Conservation (phyloP, 2,888 invertebrate species). For the Eupithecia centaureata region DNA sequence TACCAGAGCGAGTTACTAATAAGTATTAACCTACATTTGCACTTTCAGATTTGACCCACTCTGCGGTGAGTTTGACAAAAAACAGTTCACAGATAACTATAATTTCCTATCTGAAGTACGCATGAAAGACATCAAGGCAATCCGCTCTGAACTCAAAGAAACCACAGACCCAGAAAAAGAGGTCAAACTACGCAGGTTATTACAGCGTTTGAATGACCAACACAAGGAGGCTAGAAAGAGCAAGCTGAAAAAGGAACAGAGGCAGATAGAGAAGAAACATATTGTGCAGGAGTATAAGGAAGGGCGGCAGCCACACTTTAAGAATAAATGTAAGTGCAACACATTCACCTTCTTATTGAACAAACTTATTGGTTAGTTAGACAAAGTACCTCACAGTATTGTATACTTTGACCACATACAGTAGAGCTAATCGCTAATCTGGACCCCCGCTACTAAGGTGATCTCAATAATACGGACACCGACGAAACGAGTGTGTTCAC, state of each 20-base stretch:
- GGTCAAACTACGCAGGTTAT: conserved; percentile 86
- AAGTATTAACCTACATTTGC: no score
- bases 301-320: conserved; percentile 89
- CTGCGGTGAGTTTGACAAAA: conserved; percentile 91
- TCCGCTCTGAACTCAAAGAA: conserved; percentile 85
- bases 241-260: conserved; percentile 79
- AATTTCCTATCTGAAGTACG: conserved; percentile 89
- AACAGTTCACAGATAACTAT: conserved; percentile 90
- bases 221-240: conserved; percentile 85
- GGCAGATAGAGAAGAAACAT: conserved; percentile 83
- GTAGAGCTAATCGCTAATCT: no score
- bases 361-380: no score
- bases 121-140: conserved; percentile 86
- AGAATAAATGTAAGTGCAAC: conserved; percentile 78
- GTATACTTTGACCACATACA: no score
- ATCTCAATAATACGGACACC: no score
- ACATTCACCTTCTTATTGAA: no score
- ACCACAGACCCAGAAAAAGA: conserved; percentile 86
- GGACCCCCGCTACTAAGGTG: no score
- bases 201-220: conserved; percentile 92
- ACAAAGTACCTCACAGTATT: no score
- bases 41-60: conserved; percentile 90
- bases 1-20: no score
- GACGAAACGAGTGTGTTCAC: no score
- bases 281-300: conserved; percentile 82